Percentiles rank a stretch among this genome's conserved stretches.
Conservation (phyloP, 2,888 invertebrate species). For the Drosophila dives region DNA sequence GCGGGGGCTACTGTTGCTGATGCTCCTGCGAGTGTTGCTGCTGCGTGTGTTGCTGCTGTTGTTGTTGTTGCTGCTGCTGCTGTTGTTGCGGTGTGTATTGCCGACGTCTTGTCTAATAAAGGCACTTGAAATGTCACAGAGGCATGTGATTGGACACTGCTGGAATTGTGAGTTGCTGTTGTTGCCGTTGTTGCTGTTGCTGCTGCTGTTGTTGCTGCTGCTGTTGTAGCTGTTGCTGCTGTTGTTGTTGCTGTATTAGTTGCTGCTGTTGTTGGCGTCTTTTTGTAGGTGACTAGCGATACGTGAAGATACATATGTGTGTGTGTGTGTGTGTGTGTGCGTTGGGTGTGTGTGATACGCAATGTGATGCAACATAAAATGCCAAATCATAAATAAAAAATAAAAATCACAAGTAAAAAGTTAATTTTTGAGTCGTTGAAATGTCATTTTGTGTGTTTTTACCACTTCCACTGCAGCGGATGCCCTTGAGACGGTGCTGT, state of each 20-base stretch:
- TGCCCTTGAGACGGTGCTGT: conserved; percentile 83
- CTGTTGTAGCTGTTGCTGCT: conserved; percentile 34
- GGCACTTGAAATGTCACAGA: conserved; percentile 80
- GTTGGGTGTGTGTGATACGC: conserved; percentile 20
- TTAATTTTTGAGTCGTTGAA: conserved; percentile 1
- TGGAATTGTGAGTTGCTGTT: conserved; percentile 57
- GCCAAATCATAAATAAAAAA: conserved; percentile 44
- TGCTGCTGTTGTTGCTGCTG: conserved; percentile 32
- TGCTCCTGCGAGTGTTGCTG: conserved; percentile 30
- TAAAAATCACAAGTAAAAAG: conserved; percentile 54
- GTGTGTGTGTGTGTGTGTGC: conserved; percentile 64
- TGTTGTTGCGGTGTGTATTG: conserved; percentile 37
- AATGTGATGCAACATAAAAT: conserved; percentile 28
- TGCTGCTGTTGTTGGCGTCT: conserved; percentile 85
- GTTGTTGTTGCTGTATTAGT: conserved; percentile 53
- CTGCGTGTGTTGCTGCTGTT: conserved; percentile 3
- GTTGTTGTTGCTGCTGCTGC: conserved; percentile 25
- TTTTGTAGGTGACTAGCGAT: conserved; percentile 93
- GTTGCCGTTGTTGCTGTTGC: conserved; percentile 2
- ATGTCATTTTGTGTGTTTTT: conserved; percentile 48
- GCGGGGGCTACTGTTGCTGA: conserved; percentile 49
- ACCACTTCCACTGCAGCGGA: conserved; percentile 84
- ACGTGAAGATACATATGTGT: conserved; percentile 47
- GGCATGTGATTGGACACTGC: conserved; percentile 73
- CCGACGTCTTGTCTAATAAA: conserved; percentile 64